These are phyloP conservation scores for Aphelocoma coerulescens DNA, from an alignment of 2,113 vertebrate species.

Conservation along the genomic window DNA sequence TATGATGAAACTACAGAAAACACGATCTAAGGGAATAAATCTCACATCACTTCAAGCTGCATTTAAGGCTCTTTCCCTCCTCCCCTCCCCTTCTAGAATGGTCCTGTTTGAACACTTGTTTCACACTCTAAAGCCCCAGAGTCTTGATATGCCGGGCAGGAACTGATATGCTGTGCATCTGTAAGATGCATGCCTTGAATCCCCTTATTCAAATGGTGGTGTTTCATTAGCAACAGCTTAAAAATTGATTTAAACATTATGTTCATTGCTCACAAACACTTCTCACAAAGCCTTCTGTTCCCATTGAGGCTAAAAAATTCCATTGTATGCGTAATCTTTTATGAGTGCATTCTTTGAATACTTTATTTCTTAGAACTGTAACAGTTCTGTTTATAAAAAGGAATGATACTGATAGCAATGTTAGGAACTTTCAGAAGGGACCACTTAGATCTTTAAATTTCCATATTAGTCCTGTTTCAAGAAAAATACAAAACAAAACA, in stretches of 20 bases:
- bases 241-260: conserved; percentile 44
- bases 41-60: not conserved
- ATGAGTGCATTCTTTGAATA: conserved; percentile 78
- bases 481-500: conserved; percentile 65
- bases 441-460: conserved; percentile 74
- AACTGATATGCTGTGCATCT: not conserved
- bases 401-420: conserved; percentile 76
- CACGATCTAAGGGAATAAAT: not conserved
- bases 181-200: not conserved
- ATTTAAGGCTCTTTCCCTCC: not conserved
- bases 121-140: not conserved
- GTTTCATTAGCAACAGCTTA: conserved; percentile 30
- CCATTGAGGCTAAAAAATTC: conserved; percentile 73
- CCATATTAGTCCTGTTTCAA: conserved; percentile 79
- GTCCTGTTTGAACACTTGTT: not conserved
- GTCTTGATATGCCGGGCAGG: not conserved
- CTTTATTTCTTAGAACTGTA: conserved; percentile 73
- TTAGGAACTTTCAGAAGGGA: conserved; percentile 77
- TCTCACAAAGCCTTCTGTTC: conserved; percentile 59
- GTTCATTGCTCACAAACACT: conserved; percentile 32
- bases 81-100: not conserved
- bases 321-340: conserved; percentile 69
- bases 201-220: not conserved
- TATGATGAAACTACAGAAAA: not conserved
- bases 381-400: conserved; percentile 76